Percentiles rank a stretch among this genome's conserved stretches.
These are phyloP conservation scores for Sinocyclocheilus rhinocerous DNA, from an alignment of 2,113 vertebrate genomes.

Conservation along the genomic window DNA sequence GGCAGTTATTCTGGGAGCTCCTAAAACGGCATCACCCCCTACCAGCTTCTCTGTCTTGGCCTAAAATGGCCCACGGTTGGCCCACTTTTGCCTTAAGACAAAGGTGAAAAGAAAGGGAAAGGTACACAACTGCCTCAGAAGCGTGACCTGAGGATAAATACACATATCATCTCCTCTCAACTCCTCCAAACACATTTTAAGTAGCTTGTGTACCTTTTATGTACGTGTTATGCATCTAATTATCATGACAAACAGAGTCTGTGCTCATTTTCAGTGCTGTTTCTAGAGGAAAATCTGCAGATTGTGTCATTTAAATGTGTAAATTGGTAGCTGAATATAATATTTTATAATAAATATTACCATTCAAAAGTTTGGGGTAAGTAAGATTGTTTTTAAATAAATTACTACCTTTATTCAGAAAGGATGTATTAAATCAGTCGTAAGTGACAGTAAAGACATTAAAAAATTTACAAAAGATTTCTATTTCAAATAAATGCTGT, in stretches of 20 bases:
- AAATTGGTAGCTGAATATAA: background rate
- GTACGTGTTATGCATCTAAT: background rate
- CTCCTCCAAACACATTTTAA: constrained; percentile 25
- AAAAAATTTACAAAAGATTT: background rate
- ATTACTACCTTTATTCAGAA: background rate
- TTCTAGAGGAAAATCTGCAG: background rate
- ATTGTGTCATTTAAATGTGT: background rate
- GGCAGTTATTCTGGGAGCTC: constrained; percentile 67
- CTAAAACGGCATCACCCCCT: constrained; percentile 65
- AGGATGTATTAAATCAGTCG: background rate
- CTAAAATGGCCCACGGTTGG: constrained; percentile 73
- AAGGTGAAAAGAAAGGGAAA: constrained; percentile 38
- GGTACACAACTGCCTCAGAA: constrained; percentile 72
- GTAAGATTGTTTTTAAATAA: background rate
- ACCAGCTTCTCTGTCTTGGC: constrained; percentile 68
- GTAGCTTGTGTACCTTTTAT: constrained; percentile 6
- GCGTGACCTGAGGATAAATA: constrained; percentile 70
- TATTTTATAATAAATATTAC: background rate
- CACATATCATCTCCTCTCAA: constrained; percentile 53
- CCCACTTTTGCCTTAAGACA: constrained; percentile 67
- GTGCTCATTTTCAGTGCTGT: background rate
- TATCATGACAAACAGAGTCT: background rate
- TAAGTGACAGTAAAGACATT: background rate
- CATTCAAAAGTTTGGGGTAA: background rate
- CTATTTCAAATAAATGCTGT: background rate